These are phyloP conservation scores for Ctenomys sociabilis DNA, from an alignment of 2,113 vertebrate species.

Conservation along the genomic window DNA sequence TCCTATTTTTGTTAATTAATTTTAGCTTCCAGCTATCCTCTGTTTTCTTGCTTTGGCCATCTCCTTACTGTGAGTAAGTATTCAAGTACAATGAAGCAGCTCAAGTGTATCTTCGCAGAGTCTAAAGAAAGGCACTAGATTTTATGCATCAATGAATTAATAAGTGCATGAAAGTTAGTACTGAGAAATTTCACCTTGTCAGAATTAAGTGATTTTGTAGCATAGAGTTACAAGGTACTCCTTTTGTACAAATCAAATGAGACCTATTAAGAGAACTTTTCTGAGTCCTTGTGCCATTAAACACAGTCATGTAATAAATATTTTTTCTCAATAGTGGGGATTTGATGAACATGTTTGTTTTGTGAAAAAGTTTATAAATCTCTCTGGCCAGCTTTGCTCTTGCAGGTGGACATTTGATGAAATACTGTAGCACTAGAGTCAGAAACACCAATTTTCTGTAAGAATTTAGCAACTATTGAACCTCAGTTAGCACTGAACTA, in stretches of 20 bases:
- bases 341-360: neutral
- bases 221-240: neutral
- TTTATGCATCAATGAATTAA: neutral
- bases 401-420: neutral
- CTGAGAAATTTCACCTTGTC: neutral
- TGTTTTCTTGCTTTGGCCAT: neutral
- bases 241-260: neutral
- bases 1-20: neutral
- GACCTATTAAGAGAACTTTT: no score
- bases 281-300: neutral
- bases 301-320: rapidly evolving
- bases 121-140: neutral
- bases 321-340: neutral
- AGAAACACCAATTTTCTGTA: neutral
- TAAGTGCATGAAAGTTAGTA: neutral
- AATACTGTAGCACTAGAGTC: neutral
- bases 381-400: neutral
- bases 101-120: neutral
- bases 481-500: neutral
- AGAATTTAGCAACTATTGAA: neutral
- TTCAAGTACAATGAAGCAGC: neutral
- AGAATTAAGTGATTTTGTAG: no score
- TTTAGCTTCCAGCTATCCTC: neutral
- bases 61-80: neutral
- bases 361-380: neutral